Evolutionary conservation across 2,113 vertebrate genomes (phyloP).

Genomic region (Nicator chloris): DNA sequence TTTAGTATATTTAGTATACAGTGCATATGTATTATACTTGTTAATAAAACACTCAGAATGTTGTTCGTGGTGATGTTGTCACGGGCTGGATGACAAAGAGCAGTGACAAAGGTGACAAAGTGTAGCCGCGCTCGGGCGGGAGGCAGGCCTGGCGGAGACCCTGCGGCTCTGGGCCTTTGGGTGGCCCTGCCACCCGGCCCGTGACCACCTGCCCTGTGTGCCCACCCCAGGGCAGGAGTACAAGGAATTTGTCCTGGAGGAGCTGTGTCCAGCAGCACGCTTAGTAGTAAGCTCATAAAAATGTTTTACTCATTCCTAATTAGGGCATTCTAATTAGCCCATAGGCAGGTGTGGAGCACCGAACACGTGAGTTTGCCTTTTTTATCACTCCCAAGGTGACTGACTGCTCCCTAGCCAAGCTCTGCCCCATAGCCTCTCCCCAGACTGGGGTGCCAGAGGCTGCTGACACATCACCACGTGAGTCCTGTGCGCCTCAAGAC

Average conservation of each 20-base stretch:
- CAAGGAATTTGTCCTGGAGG: rapidly evolving
- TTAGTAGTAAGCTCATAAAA: not conserved
- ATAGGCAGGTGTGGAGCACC: not conserved
- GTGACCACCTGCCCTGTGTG: rapidly evolving
- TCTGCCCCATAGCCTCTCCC: not conserved
- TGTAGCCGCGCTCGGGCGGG: rapidly evolving
- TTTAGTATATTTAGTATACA: conserved; percentile 70
- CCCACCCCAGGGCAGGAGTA: not conserved
- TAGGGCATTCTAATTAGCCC: not conserved
- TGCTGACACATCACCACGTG: rapidly evolving
- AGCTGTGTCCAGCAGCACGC: not conserved
- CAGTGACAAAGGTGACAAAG: too few relatives aligned
- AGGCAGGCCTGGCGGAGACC: not conserved
- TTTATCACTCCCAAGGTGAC: rapidly evolving
- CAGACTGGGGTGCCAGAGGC: rapidly evolving
- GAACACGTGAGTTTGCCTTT: rapidly evolving
- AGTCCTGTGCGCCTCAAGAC: not conserved
- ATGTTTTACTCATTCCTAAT: not conserved
- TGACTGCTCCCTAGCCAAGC: not conserved
- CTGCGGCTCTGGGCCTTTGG: rapidly evolving
- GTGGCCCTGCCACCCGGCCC: rapidly evolving
- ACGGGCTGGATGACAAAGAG: not conserved
- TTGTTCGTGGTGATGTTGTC: not conserved
- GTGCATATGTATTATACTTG: conserved; percentile 80
- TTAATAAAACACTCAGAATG: conserved; percentile 85